A percentile compares a stretch with the other conserved stretches of the same genome.
Evolutionary conservation across 35 echinoderm and acorn worm genomes (phyloP).

Genomic region (Ptychodera flava): DNA sequence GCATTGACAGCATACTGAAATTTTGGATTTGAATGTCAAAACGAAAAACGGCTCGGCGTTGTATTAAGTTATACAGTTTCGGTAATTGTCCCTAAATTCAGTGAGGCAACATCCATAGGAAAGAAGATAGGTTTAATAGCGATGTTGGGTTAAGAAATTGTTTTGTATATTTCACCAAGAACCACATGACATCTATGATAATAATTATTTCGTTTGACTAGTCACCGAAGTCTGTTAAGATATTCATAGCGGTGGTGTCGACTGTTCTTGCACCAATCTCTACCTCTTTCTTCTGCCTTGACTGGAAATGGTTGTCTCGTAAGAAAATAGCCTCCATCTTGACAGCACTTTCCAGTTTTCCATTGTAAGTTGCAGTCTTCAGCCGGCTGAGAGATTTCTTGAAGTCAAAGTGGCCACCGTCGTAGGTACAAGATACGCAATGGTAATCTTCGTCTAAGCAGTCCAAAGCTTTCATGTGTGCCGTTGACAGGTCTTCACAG

Average conservation of each 20-base stretch:
- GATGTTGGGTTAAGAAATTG: no score
- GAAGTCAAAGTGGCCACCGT: neutral
- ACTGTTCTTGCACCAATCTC: neutral
- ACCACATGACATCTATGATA: no score
- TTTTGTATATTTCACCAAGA: no score
- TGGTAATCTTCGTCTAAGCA: conserved; percentile 12
- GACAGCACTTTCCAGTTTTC: neutral
- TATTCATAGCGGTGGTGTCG: neutral
- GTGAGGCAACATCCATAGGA: no score
- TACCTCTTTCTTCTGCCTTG: neutral
- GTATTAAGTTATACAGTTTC: no score
- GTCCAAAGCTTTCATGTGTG: neutral
- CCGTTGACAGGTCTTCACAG: conserved; percentile 12
- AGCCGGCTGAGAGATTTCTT: neutral
- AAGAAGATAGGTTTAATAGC: no score
- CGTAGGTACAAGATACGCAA: conserved; percentile 7
- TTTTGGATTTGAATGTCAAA: no score
- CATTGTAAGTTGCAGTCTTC: neutral
- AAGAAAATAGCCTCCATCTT: conserved; percentile 13
- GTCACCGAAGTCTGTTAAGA: neutral
- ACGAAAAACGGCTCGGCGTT: no score
- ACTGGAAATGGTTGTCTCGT: neutral
- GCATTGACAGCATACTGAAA: no score
- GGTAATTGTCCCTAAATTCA: no score
- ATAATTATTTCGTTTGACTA: no score